Percentiles rank a stretch among this genome's conserved stretches.
These are phyloP conservation scores for Erpobdella octoculata DNA, from an alignment of 2,888 invertebrate species.

Conservation along the genomic window DNA sequence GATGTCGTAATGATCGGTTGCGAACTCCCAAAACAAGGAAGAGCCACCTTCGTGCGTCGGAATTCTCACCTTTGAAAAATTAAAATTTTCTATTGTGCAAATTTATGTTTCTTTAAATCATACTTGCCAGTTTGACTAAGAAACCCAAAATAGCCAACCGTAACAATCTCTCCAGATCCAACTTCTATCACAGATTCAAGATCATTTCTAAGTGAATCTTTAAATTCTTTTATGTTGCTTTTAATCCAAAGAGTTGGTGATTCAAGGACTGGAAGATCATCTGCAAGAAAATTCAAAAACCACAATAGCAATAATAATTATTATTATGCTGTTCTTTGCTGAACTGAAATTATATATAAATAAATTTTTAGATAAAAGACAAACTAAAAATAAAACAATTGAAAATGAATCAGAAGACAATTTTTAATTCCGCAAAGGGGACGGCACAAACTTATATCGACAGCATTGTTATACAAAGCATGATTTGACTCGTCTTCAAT, in stretches of 20 bases:
- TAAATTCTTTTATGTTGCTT: constrained; percentile 78
- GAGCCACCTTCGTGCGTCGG: constrained; percentile 90
- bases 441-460: too few relatives aligned
- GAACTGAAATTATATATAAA: not conserved
- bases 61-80: constrained; percentile 66
- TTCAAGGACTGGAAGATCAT: constrained; percentile 47
- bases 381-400: too few relatives aligned
- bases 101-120: not conserved
- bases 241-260: constrained; percentile 92
- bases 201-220: constrained; percentile 68
- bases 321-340: not conserved
- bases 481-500: not conserved
- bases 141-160: not conserved
- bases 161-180: constrained; percentile 84
- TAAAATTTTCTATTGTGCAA: not conserved
- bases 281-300: constrained; percentile 35
- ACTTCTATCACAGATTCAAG: constrained; percentile 87
- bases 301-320: not conserved
- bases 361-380: too few relatives aligned
- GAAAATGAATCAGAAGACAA: too few relatives aligned
- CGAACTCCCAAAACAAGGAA: constrained; percentile 96
- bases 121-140: not conserved
- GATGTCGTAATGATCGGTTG: constrained; percentile 93
- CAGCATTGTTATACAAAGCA: not conserved
- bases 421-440: too few relatives aligned